Percentiles rank a stretch among this genome's conserved stretches.
Conservation (phyloP, 2,113 vertebrate genomes). For the Forbesichthys agassizii region DNA sequence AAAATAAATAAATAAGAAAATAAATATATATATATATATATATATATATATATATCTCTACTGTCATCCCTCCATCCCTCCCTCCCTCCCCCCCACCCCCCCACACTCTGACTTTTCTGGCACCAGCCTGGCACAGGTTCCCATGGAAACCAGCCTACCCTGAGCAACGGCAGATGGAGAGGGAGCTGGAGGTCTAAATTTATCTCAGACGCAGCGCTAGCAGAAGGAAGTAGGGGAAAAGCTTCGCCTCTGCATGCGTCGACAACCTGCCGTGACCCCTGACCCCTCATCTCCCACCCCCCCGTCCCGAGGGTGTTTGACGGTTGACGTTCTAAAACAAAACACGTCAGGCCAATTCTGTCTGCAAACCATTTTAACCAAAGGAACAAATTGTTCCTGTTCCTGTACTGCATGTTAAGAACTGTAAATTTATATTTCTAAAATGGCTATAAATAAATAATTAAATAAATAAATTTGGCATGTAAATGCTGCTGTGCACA, state of each 20-base stretch:
- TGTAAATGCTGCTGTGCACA: no score
- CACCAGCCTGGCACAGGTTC: constrained; percentile 75
- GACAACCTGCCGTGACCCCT: constrained; percentile 61
- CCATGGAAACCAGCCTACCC: constrained; percentile 83
- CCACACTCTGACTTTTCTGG: constrained; percentile 61
- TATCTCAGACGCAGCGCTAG: constrained; percentile 75
- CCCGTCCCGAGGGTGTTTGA: background rate
- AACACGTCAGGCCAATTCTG: background rate
- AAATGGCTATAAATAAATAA: no score
- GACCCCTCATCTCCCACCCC: constrained; percentile 34
- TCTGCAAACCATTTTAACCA: background rate
- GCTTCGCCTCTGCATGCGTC: constrained; percentile 54
- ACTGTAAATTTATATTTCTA: no score
- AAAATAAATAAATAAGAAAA: constrained; percentile 6
- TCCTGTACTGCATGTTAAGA: no score
- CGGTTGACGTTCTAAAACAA: no score
- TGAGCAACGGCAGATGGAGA: constrained; percentile 82
- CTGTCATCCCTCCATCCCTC: constrained; percentile 33
- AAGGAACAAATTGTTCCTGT: background rate
- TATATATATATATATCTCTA: constrained; percentile 41
- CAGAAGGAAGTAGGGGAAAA: constrained; percentile 75
- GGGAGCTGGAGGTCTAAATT: constrained; percentile 83
- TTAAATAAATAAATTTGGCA: no score
- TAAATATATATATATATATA: constrained; percentile 37
- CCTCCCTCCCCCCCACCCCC: constrained; percentile 7